Evolutionary conservation across 2,888 invertebrate genomes (phyloP).

Genomic region (Odontocolon sp.): DNA sequence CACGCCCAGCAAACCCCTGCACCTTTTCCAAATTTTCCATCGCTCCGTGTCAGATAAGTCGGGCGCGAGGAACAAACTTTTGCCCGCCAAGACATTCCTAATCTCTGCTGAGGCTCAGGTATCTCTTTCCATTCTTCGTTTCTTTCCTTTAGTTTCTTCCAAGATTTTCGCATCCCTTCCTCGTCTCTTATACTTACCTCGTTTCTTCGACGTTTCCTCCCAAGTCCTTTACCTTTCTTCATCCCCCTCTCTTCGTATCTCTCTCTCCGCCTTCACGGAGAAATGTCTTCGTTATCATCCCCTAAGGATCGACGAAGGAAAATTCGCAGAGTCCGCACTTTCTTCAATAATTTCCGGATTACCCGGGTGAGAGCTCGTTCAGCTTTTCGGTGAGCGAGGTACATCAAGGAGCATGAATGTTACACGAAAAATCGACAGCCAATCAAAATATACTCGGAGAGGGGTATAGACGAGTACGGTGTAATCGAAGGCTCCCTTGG

Average conservation of each 20-base stretch:
- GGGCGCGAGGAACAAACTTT: constrained; percentile 70
- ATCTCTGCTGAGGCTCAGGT: constrained; percentile 17
- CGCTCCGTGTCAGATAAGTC: constrained; percentile 70
- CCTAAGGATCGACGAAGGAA: constrained; percentile 37
- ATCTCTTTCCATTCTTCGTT: constrained; percentile 39
- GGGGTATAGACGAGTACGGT: no score
- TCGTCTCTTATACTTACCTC: constrained; percentile 36
- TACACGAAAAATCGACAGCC: not conserved
- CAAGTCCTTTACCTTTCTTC: not conserved
- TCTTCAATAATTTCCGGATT: constrained; percentile 58
- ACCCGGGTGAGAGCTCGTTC: constrained; percentile 25
- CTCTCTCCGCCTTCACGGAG: constrained; percentile 7
- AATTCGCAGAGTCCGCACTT: constrained; percentile 51
- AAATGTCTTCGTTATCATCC: constrained; percentile 40
- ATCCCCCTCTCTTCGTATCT: not conserved
- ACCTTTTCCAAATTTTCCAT: constrained; percentile 63
- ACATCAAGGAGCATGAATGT: constrained; percentile 6
- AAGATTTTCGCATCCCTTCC: constrained; percentile 26
- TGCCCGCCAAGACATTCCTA: constrained; percentile 42
- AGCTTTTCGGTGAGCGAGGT: not conserved
- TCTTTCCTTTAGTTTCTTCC: constrained; percentile 32
- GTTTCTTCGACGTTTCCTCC: constrained; percentile 15
- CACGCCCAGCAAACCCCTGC: not conserved
- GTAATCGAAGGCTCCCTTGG: no score
- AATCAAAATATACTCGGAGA: not conserved